A percentile compares a stretch with the other conserved stretches of the same genome.
Evolutionary conservation across 1,140 invertebrate species (phyloP).

Genomic region (Carposina sasakii): DNA sequence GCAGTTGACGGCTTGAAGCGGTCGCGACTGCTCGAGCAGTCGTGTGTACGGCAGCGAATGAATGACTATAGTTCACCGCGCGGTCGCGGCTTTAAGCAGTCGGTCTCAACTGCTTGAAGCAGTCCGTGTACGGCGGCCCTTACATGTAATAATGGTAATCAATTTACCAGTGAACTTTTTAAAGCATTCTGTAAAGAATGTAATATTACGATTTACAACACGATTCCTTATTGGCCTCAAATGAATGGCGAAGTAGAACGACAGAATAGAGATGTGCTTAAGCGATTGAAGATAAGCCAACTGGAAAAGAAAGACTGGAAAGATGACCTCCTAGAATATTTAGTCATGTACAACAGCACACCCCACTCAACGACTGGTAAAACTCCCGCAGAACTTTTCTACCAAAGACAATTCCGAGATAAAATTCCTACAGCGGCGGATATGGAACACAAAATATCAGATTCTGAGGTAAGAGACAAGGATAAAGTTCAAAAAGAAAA

Average conservation of each 20-base stretch:
- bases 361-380: slow-evolving; percentile 24
- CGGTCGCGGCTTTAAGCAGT: too few species aligned
- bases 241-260: background rate
- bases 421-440: slow-evolving; percentile 12
- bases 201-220: too few species aligned
- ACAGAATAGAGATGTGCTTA: background rate
- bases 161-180: too few species aligned
- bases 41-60: too few species aligned
- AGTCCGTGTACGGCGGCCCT: too few species aligned
- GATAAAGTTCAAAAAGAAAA: slow-evolving; percentile 12
- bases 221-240: too few species aligned
- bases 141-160: too few species aligned
- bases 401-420: slow-evolving; percentile 12
- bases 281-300: background rate
- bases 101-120: too few species aligned
- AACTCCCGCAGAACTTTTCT: slow-evolving; percentile 26
- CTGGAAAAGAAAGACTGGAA: background rate
- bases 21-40: too few species aligned
- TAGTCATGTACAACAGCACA: slow-evolving; percentile 29
- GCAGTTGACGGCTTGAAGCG: too few species aligned
- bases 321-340: slow-evolving; percentile 14
- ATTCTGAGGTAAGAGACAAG: slow-evolving; percentile 7
- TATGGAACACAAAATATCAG: background rate
- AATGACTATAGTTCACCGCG: too few species aligned
- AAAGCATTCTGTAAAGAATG: too few species aligned